Evolutionary conservation across 2,888 invertebrate genomes (phyloP).

Genomic region (Mesopsocus fuscifrons): DNA sequence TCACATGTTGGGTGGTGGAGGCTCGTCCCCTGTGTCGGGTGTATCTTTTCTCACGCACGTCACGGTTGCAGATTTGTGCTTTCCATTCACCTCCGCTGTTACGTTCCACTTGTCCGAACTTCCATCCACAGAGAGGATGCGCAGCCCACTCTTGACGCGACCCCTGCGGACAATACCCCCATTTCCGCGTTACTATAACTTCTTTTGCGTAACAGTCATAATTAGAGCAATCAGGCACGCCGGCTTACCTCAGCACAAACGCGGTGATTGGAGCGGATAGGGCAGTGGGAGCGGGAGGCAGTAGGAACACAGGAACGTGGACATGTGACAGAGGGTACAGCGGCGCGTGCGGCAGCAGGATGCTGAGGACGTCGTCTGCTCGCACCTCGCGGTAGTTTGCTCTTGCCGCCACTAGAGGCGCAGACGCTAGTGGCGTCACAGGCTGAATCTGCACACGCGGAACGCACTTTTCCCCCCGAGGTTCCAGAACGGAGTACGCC

Average conservation of each 20-base stretch:
- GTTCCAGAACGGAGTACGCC: constrained; percentile 77
- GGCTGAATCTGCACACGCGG: constrained; percentile 56
- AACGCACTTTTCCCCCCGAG: constrained; percentile 43
- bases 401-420: constrained; percentile 56
- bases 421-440: constrained; percentile 39
- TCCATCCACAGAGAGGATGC: constrained; percentile 64
- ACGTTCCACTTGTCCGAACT: constrained; percentile 69
- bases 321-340: constrained; percentile 77
- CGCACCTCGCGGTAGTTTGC: constrained; percentile 69
- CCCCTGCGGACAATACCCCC: constrained; percentile 45
- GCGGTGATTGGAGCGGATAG: constrained; percentile 48
- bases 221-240: constrained; percentile 15
- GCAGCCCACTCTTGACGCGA: constrained; percentile 72
- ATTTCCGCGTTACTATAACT: too few species aligned
- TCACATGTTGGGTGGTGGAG: too few species aligned
- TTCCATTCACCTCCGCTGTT: constrained; percentile 66
- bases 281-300: constrained; percentile 31
- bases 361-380: constrained; percentile 63
- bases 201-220: too few species aligned
- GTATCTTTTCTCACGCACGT: constrained; percentile 31
- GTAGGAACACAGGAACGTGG: constrained; percentile 74
- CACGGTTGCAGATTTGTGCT: constrained; percentile 74
- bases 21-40: too few species aligned
- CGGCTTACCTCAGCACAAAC: constrained; percentile 63
- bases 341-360: constrained; percentile 72